Evolutionary conservation across 2,888 invertebrate genomes (phyloP), one percentile per base, ranked within the genome.

Genomic region (Apomyelois bistriatella): DNA sequence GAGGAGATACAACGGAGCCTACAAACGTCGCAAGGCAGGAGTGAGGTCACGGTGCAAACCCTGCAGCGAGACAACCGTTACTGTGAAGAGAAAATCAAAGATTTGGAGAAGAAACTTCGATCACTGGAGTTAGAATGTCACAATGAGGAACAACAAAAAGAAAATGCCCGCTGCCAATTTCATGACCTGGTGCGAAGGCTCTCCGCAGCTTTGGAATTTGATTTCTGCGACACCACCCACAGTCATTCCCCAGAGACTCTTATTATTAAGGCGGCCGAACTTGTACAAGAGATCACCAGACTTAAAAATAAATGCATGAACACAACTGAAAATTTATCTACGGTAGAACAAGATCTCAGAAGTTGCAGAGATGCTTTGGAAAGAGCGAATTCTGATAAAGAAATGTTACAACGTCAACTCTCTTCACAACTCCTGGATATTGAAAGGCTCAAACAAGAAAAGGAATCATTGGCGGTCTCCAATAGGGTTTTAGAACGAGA

Each of bases 1-100:
- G 97, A 97, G 73, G 95, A 95, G 66, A 90, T 94, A 50, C 95
- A 96, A 72, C 91, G 95, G 43, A 93, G 92, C 65, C 86, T 95
- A 12, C 94, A 94, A 63, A 72, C 87, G 7, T 69, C 82, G 0
- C 92, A 93, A 56, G 93, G 93, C 1, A 86, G 94, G 59, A 92
- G 90, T 58, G 96, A 97, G 68, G 92, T 94, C 55, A 92, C 94
- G 1, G 86, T 95, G 42, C 94, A 95, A 71, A 94, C 95, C 0
- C 80, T 95, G 48, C 95, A 95, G 65, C 92, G 96, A 56, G 96
- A 95, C 66, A 93, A 93, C 59, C 93, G 94, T 17, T 87, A 88
- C 62, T 92, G 94, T 63, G 96, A 95, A 71, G 96, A 96, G 49
- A 94, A 94, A 72, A 92, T 93, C 40, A 94, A 95, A 64, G 96